Evolutionary conservation across 2,888 invertebrate species (phyloP).

Genomic region (Tiliacea citrago): DNA sequence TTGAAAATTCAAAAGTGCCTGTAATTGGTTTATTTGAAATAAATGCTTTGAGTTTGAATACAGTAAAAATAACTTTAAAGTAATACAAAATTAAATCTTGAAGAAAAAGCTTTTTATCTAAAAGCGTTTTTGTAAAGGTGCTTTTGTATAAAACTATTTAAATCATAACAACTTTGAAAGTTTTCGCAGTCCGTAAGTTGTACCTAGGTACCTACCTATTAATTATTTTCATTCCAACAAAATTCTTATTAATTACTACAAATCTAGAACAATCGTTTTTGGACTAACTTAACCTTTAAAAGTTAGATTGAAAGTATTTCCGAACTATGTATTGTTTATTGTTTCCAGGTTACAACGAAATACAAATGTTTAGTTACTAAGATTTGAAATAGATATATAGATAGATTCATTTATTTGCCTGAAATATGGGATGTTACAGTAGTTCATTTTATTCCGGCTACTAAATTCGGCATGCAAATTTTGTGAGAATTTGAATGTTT

Average conservation of each 20-base stretch:
- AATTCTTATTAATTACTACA: not conserved
- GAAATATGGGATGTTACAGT: too few species aligned
- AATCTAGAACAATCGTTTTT: not conserved
- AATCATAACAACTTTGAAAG: not conserved
- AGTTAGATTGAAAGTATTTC: not conserved
- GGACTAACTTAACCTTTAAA: not conserved
- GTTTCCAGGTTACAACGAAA: not conserved
- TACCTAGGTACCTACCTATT: too few species aligned
- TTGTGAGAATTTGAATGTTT: too few species aligned
- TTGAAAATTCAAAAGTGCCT: too few species aligned
- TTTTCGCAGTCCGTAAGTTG: not conserved
- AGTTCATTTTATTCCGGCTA: too few species aligned
- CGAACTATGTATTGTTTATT: not conserved
- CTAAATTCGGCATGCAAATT: too few species aligned
- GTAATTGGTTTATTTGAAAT: too few species aligned
- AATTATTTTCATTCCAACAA: not conserved
- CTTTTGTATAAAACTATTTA: not conserved
- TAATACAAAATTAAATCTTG: not conserved
- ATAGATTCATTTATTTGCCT: too few species aligned
- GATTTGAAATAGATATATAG: not conserved
- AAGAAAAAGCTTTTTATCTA: not conserved
- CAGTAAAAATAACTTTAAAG: not conserved
- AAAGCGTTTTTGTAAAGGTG: not conserved
- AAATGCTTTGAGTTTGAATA: too few species aligned
- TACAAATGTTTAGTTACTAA: not conserved